Conservation (phyloP, 2,113 vertebrate genomes). For the Rutilus rutilus region DNA sequence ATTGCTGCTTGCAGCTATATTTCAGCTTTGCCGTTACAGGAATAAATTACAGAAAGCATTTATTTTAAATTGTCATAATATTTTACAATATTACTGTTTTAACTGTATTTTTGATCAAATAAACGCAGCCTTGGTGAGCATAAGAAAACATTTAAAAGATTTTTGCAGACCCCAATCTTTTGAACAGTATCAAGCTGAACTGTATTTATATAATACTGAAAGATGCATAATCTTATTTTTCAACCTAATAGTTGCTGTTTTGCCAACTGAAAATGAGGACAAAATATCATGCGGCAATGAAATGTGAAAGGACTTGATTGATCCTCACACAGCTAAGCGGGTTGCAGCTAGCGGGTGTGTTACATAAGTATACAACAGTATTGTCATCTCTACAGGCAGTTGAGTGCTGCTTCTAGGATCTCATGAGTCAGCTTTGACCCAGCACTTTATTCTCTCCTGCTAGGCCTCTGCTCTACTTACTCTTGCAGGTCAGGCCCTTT, state of each 20-base stretch:
- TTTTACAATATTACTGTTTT: too few relatives aligned
- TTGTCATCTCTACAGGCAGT: constrained; percentile 8
- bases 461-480: constrained; percentile 57
- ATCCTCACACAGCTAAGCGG: not conserved
- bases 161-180: too few relatives aligned
- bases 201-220: not conserved
- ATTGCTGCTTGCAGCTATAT: too few relatives aligned
- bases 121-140: too few relatives aligned
- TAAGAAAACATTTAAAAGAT: too few relatives aligned
- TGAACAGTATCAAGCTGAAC: too few relatives aligned
- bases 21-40: too few relatives aligned
- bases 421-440: constrained; percentile 73
- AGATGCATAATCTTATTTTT: not conserved
- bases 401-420: constrained; percentile 24
- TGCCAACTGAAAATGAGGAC: not conserved
- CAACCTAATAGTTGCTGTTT: not conserved
- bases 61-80: too few relatives aligned
- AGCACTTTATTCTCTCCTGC: constrained; percentile 60
- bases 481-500: constrained; percentile 68
- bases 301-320: constrained; percentile 2
- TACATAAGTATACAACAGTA: not conserved
- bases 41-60: too few relatives aligned
- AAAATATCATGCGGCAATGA: not conserved
- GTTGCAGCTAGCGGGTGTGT: not conserved
- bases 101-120: too few relatives aligned